Evolutionary conservation across 2,888 invertebrate species (phyloP), one percentile per base, ranked within the genome.

Genomic region (Gasteruption jaculator): DNA sequence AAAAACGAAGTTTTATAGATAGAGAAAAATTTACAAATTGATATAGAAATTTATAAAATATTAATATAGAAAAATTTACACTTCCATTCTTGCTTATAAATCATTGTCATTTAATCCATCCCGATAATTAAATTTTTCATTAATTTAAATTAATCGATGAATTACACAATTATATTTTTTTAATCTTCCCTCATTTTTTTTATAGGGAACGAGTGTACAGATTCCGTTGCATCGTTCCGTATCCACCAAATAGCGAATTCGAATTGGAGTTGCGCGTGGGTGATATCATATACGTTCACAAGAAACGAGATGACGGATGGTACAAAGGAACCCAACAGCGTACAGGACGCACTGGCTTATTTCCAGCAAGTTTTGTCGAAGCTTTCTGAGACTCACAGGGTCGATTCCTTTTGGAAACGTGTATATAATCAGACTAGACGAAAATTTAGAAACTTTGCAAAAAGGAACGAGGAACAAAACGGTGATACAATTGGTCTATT

Each of bases 221-320:
- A 68, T 94, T 88, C 71, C 84, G 91, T 41, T 94, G 93, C 72
- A 87, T 92, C 57, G 91, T 90, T 29, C 89, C 93, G 5, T 94
- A 94, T 76, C 94, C 94, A 8, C 91, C 94, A 1, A 93, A 93
- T 71, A 91, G 91, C 48, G 92, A 92, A 54, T 87, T 90, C 65
- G 94, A 95, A 71, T 71, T 95, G 54, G 93, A 92, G 64, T 73
- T 95, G 31, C 86, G 88, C 54, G 83, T 92, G 26, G 91, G 92
- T 46, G 94, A 94, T 63, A 84, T 93, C 41, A 91, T 94, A 52
- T 83, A 89, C 56, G 93, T 94, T 14, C 87, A 90, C 60, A 87
- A 87, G 61, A 93, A 93, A 65, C 81, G 92, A 38, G 92, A 92
- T 37, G 93, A 94, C 64, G 94, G 94, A 33, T 94, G 94, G 94